A percentile compares a stretch with the other conserved stretches of the same genome.
Evolutionary conservation across 2,113 vertebrate species (phyloP).

Genomic region (Gallinago paraguaiae): DNA sequence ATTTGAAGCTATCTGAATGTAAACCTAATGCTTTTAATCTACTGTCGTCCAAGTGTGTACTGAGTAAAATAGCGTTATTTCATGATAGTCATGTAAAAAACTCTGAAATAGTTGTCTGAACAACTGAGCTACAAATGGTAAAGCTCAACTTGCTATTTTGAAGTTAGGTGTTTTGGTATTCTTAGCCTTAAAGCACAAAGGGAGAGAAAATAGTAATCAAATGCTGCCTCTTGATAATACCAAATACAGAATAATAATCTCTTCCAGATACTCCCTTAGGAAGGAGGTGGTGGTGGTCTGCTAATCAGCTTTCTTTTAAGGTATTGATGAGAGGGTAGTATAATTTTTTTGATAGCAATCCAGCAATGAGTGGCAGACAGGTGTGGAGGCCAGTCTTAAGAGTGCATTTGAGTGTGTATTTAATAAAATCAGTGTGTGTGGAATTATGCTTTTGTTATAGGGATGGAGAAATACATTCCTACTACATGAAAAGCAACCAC

Average conservation of each 20-base stretch:
- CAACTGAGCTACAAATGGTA: neutral
- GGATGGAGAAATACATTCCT: neutral
- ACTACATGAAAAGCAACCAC: neutral
- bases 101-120: neutral
- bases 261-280: neutral
- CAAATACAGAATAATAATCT: neutral
- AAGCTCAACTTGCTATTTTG: neutral
- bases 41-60: neutral
- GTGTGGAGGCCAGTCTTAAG: fast-evolving
- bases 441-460: neutral
- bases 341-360: neutral
- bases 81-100: neutral
- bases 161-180: neutral
- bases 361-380: neutral
- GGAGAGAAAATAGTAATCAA: neutral
- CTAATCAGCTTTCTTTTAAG: neutral
- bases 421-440: fast-evolving
- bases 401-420: fast-evolving
- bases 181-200: neutral
- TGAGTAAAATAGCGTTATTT: neutral
- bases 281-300: neutral
- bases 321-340: neutral
- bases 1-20: neutral
- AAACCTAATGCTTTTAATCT: neutral
- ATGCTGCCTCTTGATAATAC: neutral